A percentile compares a stretch with the other conserved stretches of the same genome.
Conservation (phyloP, 2,113 vertebrate species). For the Amia ocellicauda region DNA sequence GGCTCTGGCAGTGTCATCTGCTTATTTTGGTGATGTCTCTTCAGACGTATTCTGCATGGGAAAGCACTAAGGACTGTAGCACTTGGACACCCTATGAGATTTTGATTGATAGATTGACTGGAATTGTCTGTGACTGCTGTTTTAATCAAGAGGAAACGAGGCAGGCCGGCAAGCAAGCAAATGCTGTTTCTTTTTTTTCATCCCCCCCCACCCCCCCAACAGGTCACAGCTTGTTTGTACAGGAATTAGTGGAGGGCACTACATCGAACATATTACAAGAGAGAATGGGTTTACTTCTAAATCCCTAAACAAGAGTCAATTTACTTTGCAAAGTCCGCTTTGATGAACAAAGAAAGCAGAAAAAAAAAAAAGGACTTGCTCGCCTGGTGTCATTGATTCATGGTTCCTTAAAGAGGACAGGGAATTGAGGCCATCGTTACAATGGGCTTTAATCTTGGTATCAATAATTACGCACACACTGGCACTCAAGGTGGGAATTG, state of each 20-base stretch:
- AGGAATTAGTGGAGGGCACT: conserved; percentile 47
- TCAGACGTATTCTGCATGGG: no score
- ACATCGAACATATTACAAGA: conserved; percentile 37
- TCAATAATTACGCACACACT: conserved; percentile 50
- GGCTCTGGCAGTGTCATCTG: no score
- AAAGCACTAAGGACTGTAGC: no score
- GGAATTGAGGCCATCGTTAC: conserved; percentile 49
- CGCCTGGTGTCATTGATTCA: conserved; percentile 52
- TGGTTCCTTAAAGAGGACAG: conserved; percentile 44
- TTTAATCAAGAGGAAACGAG: no score
- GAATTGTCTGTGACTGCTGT: no score
- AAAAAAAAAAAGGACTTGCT: conserved; percentile 38
- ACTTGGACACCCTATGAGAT: no score
- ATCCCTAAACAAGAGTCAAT: conserved; percentile 51
- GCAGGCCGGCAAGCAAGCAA: neutral
- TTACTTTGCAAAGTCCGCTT: conserved; percentile 52
- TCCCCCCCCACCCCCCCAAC: conserved; percentile 23
- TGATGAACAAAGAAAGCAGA: conserved; percentile 50
- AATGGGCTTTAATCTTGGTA: conserved; percentile 50
- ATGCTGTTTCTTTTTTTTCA: neutral
- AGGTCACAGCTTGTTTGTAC: conserved; percentile 43
- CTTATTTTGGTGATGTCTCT: no score
- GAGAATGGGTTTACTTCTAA: conserved; percentile 40
- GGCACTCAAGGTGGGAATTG: conserved; percentile 25
- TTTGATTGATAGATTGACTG: no score